Evolutionary conservation across 2,797 vertebrate species (phyloP).

Genomic region (Pseudopleuronectes americanus): DNA sequence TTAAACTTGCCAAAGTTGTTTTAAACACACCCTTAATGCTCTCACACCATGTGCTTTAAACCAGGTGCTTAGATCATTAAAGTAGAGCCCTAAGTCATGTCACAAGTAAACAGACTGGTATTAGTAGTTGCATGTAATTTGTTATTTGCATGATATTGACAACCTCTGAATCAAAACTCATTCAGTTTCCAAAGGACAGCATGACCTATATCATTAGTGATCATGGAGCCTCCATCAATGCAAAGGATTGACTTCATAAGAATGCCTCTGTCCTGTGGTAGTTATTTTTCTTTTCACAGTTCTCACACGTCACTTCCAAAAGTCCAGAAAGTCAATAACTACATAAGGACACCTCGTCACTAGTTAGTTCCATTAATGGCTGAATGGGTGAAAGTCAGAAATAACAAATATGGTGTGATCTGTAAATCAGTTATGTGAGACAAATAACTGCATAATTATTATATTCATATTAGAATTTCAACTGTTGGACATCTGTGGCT

Average conservation of each 20-base stretch:
- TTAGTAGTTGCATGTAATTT: no score
- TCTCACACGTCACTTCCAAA: constrained; percentile 13
- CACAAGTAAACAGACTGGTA: background rate
- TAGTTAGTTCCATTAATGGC: background rate
- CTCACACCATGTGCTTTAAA: no score
- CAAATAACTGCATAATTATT: background rate
- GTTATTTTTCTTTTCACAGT: background rate
- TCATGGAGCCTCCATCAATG: background rate
- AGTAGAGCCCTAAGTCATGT: background rate
- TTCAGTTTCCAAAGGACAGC: background rate
- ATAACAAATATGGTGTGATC: background rate
- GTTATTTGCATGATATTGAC: background rate
- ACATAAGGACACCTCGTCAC: background rate
- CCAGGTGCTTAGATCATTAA: no score
- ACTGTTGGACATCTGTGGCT: background rate
- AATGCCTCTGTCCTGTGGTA: background rate
- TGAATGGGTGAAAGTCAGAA: constrained; percentile 4
- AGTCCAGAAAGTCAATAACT: background rate
- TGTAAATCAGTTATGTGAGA: constrained; percentile 3
- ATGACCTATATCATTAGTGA: background rate
- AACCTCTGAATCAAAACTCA: background rate
- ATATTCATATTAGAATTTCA: background rate
- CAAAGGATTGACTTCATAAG: background rate
- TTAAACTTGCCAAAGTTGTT: no score
- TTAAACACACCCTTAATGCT: no score